These are phyloP conservation scores for Lycodopsis pacificus DNA, from an alignment of 2,797 vertebrate species.

Conservation along the genomic window DNA sequence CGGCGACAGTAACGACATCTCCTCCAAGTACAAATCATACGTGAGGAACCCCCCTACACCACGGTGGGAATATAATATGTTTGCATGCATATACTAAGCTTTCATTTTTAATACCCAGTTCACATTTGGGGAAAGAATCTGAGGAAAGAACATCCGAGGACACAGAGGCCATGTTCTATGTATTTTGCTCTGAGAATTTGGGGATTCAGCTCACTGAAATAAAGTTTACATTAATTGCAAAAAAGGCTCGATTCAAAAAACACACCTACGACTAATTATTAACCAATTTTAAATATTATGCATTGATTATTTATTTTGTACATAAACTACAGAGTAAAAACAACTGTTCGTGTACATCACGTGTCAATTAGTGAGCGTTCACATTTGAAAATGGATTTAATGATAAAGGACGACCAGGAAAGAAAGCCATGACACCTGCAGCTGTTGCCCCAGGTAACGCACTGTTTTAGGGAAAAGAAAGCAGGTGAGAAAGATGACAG, in stretches of 20 bases:
- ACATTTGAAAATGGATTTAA: neutral
- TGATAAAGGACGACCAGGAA: neutral
- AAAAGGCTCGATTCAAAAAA: neutral
- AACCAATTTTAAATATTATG: neutral
- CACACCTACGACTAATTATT: neutral
- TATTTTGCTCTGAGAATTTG: conserved; percentile 3
- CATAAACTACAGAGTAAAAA: neutral
- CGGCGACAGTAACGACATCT: conserved; percentile 54
- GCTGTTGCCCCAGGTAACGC: conserved; percentile 8
- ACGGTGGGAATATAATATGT: conserved; percentile 9
- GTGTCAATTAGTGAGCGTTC: neutral
- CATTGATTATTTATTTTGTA: neutral
- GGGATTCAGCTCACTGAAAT: neutral
- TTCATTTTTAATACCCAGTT: conserved; percentile 23
- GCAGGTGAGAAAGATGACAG: conserved; percentile 6
- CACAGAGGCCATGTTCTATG: neutral
- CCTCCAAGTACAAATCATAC: conserved; percentile 52
- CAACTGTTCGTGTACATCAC: neutral
- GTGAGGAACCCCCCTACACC: conserved; percentile 19
- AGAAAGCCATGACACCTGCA: neutral
- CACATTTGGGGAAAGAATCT: conserved; percentile 6
- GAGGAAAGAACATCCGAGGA: conserved; percentile 9
- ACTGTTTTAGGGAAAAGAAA: conserved; percentile 1
- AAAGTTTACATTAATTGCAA: neutral
- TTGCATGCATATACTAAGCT: conserved; percentile 21